Evolutionary conservation across 2,888 invertebrate species (phyloP).

Genomic region (Drosophila anceps): DNA sequence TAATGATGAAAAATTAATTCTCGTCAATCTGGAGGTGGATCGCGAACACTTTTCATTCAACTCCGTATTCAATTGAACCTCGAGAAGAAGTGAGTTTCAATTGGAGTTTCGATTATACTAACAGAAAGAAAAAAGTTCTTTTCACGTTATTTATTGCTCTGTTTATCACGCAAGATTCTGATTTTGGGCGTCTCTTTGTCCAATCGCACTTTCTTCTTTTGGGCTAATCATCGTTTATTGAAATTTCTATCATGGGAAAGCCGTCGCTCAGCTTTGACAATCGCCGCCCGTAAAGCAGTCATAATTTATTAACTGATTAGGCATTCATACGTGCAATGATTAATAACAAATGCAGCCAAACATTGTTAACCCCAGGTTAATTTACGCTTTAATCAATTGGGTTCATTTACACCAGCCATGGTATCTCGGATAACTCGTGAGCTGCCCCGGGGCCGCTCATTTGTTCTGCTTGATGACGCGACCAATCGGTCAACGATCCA

Average conservation of each 20-base stretch:
- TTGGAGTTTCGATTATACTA: slow-evolving; percentile 20
- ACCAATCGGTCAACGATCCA: slow-evolving; percentile 60
- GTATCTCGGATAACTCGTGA: slow-evolving; percentile 54
- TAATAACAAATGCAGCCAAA: slow-evolving; percentile 80
- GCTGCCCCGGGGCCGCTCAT: slow-evolving; percentile 66
- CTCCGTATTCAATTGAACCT: slow-evolving; percentile 54
- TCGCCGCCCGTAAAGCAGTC: slow-evolving; percentile 57
- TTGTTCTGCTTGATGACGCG: slow-evolving; percentile 78
- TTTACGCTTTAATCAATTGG: slow-evolving; percentile 82
- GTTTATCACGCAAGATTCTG: slow-evolving; percentile 46
- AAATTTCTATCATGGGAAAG: slow-evolving; percentile 76
- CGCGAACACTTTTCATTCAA: slow-evolving; percentile 34
- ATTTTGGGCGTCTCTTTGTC: slow-evolving; percentile 40
- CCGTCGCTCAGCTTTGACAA: slow-evolving; percentile 53
- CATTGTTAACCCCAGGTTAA: slow-evolving; percentile 81
- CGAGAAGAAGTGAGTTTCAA: slow-evolving; percentile 52
- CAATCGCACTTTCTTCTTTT: slow-evolving; percentile 55
- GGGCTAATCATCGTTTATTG: slow-evolving; percentile 74
- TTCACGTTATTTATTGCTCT: slow-evolving; percentile 66
- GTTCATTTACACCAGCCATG: slow-evolving; percentile 75
- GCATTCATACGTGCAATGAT: slow-evolving; percentile 79
- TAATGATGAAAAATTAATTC: slow-evolving; percentile 81
- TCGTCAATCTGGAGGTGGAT: slow-evolving; percentile 61
- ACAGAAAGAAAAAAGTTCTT: slow-evolving; percentile 29
- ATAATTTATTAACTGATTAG: slow-evolving; percentile 81